These are phyloP conservation scores for Macroramphosus scolopax DNA, from an alignment of 2,797 vertebrate genomes.

Conservation along the genomic window DNA sequence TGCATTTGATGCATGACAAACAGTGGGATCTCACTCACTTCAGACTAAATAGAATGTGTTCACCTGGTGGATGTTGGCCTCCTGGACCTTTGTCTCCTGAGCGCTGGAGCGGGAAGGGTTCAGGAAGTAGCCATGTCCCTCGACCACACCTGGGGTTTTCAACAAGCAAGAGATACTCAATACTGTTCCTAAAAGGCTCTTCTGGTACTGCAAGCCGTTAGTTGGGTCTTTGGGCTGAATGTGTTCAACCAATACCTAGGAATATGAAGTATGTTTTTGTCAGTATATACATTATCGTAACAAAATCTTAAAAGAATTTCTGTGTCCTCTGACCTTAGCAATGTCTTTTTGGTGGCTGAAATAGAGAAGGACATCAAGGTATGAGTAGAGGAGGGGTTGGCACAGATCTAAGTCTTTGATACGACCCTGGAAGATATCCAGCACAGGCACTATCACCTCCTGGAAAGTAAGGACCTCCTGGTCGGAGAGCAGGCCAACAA, in stretches of 20 bases:
- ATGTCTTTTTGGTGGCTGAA: constrained; percentile 92
- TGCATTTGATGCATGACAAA: not conserved
- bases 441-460: constrained; percentile 91
- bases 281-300: no score
- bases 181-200: constrained; percentile 86
- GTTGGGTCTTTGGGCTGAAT: constrained; percentile 93
- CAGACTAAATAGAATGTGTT: constrained; percentile 3
- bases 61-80: constrained; percentile 97
- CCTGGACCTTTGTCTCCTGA: constrained; percentile 97
- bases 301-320: no score
- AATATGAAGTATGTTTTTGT: constrained; percentile 1
- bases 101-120: constrained; percentile 93
- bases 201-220: constrained; percentile 95
- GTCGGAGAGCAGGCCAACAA: constrained; percentile 83
- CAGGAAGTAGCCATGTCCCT: constrained; percentile 92
- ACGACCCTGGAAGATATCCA: constrained; percentile 88
- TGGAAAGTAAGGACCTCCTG: constrained; percentile 94
- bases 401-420: constrained; percentile 94
- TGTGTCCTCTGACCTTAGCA: constrained; percentile 80
- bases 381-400: constrained; percentile 88
- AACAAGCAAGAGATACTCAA: constrained; percentile 92
- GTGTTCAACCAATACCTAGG: constrained; percentile 89
- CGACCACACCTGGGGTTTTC: constrained; percentile 93
- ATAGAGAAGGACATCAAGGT: constrained; percentile 92
- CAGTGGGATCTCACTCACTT: not conserved